phyloP scores from a whole-genome alignment of 37 sponge, comb jelly and placozoan genomes.

The Tethya wilhelma region DNA sequence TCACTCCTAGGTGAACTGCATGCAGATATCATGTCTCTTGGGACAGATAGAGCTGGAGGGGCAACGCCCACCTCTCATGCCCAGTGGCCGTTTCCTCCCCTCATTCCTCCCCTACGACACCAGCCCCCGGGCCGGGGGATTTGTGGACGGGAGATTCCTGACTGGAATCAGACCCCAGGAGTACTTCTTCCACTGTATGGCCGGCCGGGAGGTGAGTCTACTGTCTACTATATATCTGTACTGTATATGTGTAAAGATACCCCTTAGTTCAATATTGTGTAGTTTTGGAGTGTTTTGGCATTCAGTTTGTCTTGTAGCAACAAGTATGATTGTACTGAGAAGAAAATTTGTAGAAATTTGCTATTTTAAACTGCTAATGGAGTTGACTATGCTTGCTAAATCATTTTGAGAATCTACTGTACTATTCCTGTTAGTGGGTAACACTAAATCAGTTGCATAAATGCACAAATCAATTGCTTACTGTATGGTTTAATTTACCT shows the following conservation, averaged over 20 bases:
- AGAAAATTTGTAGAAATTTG: too few relatives aligned
- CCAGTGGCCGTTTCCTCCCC: conserved; percentile 92
- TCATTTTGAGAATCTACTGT: too few relatives aligned
- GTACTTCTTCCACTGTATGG: conserved; percentile 98
- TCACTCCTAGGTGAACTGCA: conserved; percentile 91
- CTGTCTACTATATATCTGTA: neutral
- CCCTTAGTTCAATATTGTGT: too few relatives aligned
- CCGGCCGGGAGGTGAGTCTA: conserved; percentile 95
- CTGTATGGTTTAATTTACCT: too few relatives aligned
- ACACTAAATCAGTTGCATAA: too few relatives aligned
- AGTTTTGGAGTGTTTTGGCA: too few relatives aligned
- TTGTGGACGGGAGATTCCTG: conserved; percentile 90
- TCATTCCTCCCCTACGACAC: conserved; percentile 90
- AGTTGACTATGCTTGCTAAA: too few relatives aligned
- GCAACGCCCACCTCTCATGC: conserved; percentile 94
- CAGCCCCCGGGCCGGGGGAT: conserved; percentile 90
- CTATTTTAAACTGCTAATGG: too few relatives aligned
- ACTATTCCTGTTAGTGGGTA: too few relatives aligned
- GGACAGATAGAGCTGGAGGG: conserved; percentile 99
- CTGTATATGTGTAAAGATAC: neutral
- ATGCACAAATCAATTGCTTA: too few relatives aligned
- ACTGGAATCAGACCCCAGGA: conserved; percentile 98
- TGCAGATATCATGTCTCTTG: conserved; percentile 96
- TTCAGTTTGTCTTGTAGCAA: too few relatives aligned
- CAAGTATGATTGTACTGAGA: too few relatives aligned